Evolutionary conservation across 2,888 invertebrate species (phyloP).

Genomic region (Andrena flavipes): DNA sequence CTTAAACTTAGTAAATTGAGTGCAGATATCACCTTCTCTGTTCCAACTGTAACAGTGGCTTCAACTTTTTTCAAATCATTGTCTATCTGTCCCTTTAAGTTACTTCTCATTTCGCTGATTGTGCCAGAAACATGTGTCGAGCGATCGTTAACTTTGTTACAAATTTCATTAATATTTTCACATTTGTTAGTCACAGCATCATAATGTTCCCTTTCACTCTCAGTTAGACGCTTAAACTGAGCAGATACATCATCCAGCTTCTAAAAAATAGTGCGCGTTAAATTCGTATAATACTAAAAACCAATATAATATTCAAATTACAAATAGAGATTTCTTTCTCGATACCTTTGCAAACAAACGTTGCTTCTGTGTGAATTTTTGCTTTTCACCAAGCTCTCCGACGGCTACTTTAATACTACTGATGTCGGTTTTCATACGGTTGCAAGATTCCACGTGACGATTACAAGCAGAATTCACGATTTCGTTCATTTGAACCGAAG

Average conservation of each 20-base stretch:
- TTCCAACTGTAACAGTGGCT: slow-evolving; percentile 62
- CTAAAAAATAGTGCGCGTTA: slow-evolving; percentile 55
- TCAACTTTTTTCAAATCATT: slow-evolving; percentile 67
- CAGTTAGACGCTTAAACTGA: slow-evolving; percentile 67
- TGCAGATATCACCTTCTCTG: slow-evolving; percentile 70
- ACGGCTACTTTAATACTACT: slow-evolving; percentile 65
- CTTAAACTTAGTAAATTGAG: background rate
- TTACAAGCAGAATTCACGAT: slow-evolving; percentile 71
- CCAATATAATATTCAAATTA: background rate
- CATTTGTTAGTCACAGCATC: slow-evolving; percentile 64
- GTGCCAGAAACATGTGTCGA: slow-evolving; percentile 52
- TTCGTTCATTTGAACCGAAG: slow-evolving; percentile 70
- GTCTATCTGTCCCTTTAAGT: slow-evolving; percentile 70
- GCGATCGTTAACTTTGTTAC: slow-evolving; percentile 61
- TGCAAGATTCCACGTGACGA: slow-evolving; percentile 66
- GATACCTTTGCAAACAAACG: slow-evolving; percentile 65
- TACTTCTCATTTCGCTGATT: slow-evolving; percentile 58
- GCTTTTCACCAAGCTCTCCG: slow-evolving; percentile 63
- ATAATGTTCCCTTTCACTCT: slow-evolving; percentile 61
- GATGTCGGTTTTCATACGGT: slow-evolving; percentile 70
- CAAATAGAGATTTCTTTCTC: background rate
- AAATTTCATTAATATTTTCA: slow-evolving; percentile 58
- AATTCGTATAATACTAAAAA: background rate
- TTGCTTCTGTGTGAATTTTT: slow-evolving; percentile 67
- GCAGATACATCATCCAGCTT: slow-evolving; percentile 66